Base-by-base conservation (phyloP, 2,888 invertebrate species). In the Lasioglossum vierecki region DNA sequence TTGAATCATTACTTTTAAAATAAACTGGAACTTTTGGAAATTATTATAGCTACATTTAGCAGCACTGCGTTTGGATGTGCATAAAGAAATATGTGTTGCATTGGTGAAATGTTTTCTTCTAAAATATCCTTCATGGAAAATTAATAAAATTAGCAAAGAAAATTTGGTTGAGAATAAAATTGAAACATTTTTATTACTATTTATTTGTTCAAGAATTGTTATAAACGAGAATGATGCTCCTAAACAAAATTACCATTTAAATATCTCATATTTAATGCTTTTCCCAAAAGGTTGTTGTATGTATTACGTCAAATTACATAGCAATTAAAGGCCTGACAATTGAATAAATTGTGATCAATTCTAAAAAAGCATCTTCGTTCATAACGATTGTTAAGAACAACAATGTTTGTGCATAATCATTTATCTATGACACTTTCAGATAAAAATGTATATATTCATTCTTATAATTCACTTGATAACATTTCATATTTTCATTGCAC, bases 61-160 rank as follows among this genome's bases (percentile, higher is more conserved):
- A 9, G 39, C 18, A 66, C 22, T 66, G 4, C 35, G 8, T 22
- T 39, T 39, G 35, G 35, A 3, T 66, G 39, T 39, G 18, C 22
- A 66, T 30, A 30, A 35, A 30, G 30, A 35, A 6, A 2, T 66
- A 35, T 35, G 8, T 35, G 35, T 39, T 4, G 3, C 8, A 39
- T 68, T 68, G 68, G 68, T 68, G 39, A 39, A 35, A 68, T 68
- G 18, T 68, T 68, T 68, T 35, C 68, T 68, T 68, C 68, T 68
- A 68, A 68, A 68, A 35, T 68, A 39, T 49, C 41, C 39, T 41
- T 57, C 39, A 68, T 41, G 41, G 41, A 9, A 57, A 13, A 72
- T 46, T 44, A 26, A 26, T 72, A 8, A 46, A 26, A 15, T 72
- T 72, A 72, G 35, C 39, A 22, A 68, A 11, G 18, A 9, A 39